Evolutionary conservation across 2,113 vertebrate species (phyloP).

Genomic region (Ciconia stormi): DNA sequence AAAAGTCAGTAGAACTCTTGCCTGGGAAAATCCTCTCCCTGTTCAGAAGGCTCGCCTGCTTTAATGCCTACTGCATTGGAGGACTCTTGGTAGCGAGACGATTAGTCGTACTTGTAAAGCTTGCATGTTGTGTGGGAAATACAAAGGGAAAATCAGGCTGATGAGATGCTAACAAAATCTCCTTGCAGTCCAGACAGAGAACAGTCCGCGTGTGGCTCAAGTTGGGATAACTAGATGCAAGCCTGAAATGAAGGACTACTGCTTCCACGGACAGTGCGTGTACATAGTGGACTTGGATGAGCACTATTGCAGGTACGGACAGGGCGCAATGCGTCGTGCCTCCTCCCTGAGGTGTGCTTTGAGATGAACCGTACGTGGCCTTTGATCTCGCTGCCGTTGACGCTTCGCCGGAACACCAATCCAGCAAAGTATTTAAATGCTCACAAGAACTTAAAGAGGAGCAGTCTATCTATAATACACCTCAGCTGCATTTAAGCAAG

Average conservation of each 20-base stretch:
- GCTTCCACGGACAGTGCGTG: slow-evolving; percentile 78
- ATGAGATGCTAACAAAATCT: background rate
- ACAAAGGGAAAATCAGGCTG: background rate
- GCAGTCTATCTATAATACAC: rapidly evolving
- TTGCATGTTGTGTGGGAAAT: background rate
- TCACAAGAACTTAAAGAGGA: background rate
- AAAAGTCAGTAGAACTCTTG: background rate
- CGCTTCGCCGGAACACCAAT: background rate
- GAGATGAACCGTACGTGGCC: rapidly evolving
- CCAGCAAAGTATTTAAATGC: background rate
- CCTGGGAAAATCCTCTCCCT: background rate
- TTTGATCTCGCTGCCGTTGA: background rate
- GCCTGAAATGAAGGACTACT: slow-evolving; percentile 75
- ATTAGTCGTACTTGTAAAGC: background rate
- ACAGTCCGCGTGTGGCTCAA: slow-evolving; percentile 65
- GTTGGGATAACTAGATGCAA: slow-evolving; percentile 65
- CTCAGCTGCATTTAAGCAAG: background rate
- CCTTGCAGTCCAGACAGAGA: slow-evolving; percentile 71
- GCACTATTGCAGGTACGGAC: slow-evolving; percentile 72
- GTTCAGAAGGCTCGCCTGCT: background rate
- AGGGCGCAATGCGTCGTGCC: rapidly evolving
- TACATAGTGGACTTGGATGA: slow-evolving; percentile 73
- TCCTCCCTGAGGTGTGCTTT: background rate
- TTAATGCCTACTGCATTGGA: no score
- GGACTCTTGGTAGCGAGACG: background rate